phyloP scores from a whole-genome alignment of 1,140 invertebrate genomes.

The Heliconius congener region DNA sequence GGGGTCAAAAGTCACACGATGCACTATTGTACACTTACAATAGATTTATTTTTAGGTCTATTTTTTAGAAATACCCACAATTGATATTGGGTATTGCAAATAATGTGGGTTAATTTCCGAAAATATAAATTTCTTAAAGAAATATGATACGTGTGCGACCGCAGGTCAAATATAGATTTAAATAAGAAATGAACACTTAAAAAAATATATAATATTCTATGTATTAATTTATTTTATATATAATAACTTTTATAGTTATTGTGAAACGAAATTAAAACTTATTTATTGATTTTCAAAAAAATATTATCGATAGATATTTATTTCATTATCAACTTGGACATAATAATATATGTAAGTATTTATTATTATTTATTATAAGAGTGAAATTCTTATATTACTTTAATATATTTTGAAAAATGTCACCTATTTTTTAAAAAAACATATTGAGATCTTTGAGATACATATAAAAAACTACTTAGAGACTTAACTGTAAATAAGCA shows the following conservation, averaged over 20 bases:
- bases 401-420: too few relatives aligned
- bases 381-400: too few relatives aligned
- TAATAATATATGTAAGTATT: too few relatives aligned
- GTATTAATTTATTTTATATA: background rate
- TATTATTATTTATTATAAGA: too few relatives aligned
- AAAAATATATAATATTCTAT: background rate
- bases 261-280: too few relatives aligned
- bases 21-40: slow-evolving; percentile 35
- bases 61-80: slow-evolving; percentile 60
- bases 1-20: slow-evolving; percentile 66
- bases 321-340: too few relatives aligned
- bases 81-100: slow-evolving; percentile 49
- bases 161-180: slow-evolving; percentile 49
- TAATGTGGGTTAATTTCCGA: slow-evolving; percentile 50
- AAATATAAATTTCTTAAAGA: slow-evolving; percentile 59
- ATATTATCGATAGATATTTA: too few relatives aligned
- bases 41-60: slow-evolving; percentile 42
- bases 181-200: background rate
- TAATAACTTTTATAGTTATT: too few relatives aligned
- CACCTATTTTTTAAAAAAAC: background rate
- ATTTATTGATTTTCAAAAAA: too few relatives aligned
- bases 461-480: background rate
- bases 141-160: slow-evolving; percentile 72
- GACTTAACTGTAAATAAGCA: background rate
- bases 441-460: background rate